Percentiles rank a stretch among this genome's conserved stretches.
These are phyloP conservation scores for Rhinichthys klamathensis DNA, from an alignment of 2,113 vertebrate genomes.

Conservation along the genomic window DNA sequence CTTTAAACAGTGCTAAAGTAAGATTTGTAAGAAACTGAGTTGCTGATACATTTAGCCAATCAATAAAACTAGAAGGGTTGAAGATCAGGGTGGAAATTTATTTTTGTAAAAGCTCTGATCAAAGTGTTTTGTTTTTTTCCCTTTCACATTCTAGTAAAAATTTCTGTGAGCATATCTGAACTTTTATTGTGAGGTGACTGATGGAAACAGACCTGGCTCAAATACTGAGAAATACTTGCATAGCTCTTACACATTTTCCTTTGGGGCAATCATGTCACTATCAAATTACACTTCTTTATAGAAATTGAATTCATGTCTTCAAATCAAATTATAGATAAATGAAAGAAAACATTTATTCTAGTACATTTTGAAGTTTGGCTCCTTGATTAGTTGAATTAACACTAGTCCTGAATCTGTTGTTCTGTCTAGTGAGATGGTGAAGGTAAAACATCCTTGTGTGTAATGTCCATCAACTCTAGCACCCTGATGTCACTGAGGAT, in stretches of 20 bases:
- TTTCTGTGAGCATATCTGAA: background rate
- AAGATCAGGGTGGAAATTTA: background rate
- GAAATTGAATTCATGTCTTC: background rate
- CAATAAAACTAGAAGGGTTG: background rate
- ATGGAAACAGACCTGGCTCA: slow-evolving; percentile 7
- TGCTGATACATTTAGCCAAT: background rate
- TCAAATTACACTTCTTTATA: background rate
- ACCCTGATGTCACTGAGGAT: background rate
- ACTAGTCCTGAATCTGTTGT: background rate
- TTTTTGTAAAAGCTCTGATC: background rate
- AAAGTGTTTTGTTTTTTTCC: background rate
- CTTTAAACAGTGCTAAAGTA: background rate
- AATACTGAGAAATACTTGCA: background rate
- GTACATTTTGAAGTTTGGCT: background rate
- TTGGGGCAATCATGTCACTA: background rate
- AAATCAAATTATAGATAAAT: background rate
- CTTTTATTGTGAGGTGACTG: background rate
- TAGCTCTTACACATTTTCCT: background rate
- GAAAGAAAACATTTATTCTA: background rate
- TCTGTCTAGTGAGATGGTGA: background rate
- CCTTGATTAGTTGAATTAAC: background rate
- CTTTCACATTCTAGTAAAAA: background rate
- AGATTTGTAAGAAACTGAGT: background rate
- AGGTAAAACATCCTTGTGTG: background rate
- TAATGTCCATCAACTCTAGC: background rate